Percentiles rank a stretch among this genome's conserved stretches.
These are phyloP conservation scores for Microplitis mediator DNA, from an alignment of 1,140 invertebrate genomes.

Conservation along the genomic window DNA sequence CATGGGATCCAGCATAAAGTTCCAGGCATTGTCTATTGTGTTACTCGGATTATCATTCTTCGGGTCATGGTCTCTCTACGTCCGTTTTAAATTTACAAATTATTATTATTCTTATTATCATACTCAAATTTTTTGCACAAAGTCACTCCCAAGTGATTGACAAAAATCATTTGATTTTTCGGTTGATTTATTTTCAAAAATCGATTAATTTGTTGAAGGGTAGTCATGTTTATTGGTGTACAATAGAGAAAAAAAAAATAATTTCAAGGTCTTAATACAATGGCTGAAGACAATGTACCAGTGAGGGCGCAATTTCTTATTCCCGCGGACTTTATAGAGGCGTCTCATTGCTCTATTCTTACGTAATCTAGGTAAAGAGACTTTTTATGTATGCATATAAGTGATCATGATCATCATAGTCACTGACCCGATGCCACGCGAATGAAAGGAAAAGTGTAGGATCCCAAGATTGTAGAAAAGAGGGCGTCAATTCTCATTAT, in stretches of 20 bases:
- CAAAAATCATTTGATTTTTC: no score
- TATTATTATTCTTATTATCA: neutral
- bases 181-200: no score
- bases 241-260: conserved; percentile 29
- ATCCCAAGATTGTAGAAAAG: neutral
- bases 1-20: conserved; percentile 13
- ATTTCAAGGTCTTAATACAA: conserved; percentile 42
- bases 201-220: no score
- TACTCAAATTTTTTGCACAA: neutral
- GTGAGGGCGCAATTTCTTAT: conserved; percentile 41
- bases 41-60: neutral
- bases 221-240: no score
- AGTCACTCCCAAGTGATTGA: no score
- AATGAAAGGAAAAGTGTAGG: conserved; percentile 40
- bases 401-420: conserved; percentile 7
- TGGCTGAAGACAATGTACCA: conserved; percentile 15
- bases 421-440: neutral
- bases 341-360: conserved; percentile 29
- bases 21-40: conserved; percentile 17
- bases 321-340: conserved; percentile 18
- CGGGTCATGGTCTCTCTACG: conserved; percentile 19
- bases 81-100: neutral
- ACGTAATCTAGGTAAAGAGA: neutral
- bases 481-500: neutral
- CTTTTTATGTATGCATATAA: no score